phyloP scores from a whole-genome alignment of 2,888 invertebrate species.

The Aethes cnicana region DNA sequence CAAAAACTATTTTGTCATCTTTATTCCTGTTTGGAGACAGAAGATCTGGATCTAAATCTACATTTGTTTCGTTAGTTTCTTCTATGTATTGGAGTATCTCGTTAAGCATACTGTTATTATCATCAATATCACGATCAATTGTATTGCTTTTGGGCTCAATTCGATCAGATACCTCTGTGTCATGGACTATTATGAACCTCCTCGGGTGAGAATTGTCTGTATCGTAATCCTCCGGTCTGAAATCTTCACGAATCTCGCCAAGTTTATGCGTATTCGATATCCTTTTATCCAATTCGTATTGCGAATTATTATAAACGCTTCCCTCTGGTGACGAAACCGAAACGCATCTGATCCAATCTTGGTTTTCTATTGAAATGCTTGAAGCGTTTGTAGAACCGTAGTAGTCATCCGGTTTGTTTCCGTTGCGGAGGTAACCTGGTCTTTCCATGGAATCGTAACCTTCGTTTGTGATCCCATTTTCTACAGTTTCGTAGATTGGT shows the following conservation, averaged over 20 bases:
- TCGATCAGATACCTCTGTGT: constrained; percentile 24
- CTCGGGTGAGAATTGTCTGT: no score
- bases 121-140: constrained; percentile 45
- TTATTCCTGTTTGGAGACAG: constrained; percentile 61
- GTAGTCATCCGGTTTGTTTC: constrained; percentile 54
- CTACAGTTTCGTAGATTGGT: constrained; percentile 71
- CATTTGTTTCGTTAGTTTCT: constrained; percentile 42
- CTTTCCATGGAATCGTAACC: constrained; percentile 59
- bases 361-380: constrained; percentile 63
- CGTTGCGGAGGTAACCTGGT: constrained; percentile 52
- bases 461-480: constrained; percentile 54
- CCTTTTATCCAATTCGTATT: constrained; percentile 53
- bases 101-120: constrained; percentile 62
- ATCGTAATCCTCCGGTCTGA: constrained; percentile 31
- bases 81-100: constrained; percentile 71
- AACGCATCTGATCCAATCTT: constrained; percentile 64
- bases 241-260: constrained; percentile 2
- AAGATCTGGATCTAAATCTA: constrained; percentile 49
- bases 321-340: constrained; percentile 58
- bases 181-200: constrained; percentile 27
- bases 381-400: constrained; percentile 66
- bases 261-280: constrained; percentile 8
- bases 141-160: constrained; percentile 23
- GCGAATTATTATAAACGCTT: constrained; percentile 60
- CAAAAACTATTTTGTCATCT: constrained; percentile 61